These are phyloP conservation scores for Thera britannica DNA, from an alignment of 2,888 invertebrate species.

Conservation along the genomic window DNA sequence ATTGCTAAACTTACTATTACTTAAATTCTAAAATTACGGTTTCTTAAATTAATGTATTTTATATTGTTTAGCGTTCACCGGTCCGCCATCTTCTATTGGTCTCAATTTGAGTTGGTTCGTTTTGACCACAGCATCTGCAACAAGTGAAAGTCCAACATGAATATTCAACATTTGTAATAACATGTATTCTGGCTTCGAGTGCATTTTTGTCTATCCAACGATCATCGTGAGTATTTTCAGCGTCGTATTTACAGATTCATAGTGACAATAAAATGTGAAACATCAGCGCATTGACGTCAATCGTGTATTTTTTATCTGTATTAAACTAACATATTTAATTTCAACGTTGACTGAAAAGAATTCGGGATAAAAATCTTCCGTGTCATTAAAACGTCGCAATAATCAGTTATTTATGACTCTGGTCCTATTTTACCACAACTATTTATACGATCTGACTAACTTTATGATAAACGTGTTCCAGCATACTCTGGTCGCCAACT, in stretches of 20 bases:
- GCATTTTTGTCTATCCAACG: conserved; percentile 40
- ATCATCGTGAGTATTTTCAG: conserved; percentile 44
- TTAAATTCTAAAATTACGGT: conserved; percentile 79
- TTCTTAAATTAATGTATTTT: conserved; percentile 70
- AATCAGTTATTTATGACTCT: conserved; percentile 63
- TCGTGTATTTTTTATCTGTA: conserved; percentile 41
- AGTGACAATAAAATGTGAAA: conserved; percentile 49
- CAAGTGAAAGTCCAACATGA: conserved; percentile 41
- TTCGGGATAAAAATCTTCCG: conserved; percentile 48
- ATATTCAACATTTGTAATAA: conserved; percentile 14
- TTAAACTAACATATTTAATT: conserved; percentile 44
- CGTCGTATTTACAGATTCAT: conserved; percentile 45
- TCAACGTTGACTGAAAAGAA: conserved; percentile 48
- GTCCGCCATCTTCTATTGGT: conserved; percentile 67
- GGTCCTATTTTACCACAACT: conserved; percentile 46
- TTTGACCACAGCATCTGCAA: conserved; percentile 68
- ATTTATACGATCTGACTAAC: conserved; percentile 50
- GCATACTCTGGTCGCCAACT: conserved; percentile 32
- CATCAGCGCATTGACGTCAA: conserved; percentile 54
- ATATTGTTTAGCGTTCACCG: conserved; percentile 51
- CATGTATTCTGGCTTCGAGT: conserved; percentile 22
- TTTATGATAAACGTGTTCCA: conserved; percentile 47
- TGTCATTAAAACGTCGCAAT: conserved; percentile 59
- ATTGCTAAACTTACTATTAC: conserved; percentile 67
- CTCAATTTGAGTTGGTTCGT: conserved; percentile 62